phyloP scores from a whole-genome alignment of 2,113 vertebrate species.

The Mormyrus lacerda region DNA sequence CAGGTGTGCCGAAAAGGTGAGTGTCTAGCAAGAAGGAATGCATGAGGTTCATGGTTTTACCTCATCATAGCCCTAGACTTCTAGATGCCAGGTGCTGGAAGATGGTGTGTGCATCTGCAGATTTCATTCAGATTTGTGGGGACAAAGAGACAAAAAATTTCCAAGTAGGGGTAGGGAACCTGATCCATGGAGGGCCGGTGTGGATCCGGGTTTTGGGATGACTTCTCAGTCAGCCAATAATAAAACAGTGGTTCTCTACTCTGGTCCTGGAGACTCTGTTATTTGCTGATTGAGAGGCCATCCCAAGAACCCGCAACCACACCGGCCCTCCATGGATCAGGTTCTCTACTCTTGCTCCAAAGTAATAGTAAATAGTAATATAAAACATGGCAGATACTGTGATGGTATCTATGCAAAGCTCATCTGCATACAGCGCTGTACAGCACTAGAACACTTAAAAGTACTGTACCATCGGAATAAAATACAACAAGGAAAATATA shows the following conservation, averaged over 20 bases:
- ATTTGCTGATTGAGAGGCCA: too few relatives aligned
- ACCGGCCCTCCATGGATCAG: too few relatives aligned
- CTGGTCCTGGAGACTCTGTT: too few relatives aligned
- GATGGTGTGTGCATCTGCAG: neutral
- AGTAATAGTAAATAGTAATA: neutral
- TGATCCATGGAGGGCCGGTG: too few relatives aligned
- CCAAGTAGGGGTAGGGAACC: neutral
- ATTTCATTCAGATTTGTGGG: neutral
- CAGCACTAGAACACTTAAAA: too few relatives aligned
- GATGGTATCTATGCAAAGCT: neutral
- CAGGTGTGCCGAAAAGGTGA: constrained; percentile 33
- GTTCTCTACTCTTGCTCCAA: too few relatives aligned
- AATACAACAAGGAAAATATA: too few relatives aligned
- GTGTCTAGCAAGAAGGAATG: constrained; percentile 15
- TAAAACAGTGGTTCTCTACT: too few relatives aligned
- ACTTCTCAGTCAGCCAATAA: too few relatives aligned
- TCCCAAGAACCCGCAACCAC: too few relatives aligned
- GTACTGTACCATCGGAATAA: too few relatives aligned
- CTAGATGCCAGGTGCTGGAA: neutral
- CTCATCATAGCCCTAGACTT: neutral
- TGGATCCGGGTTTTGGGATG: too few relatives aligned
- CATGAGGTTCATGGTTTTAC: neutral
- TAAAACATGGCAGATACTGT: neutral
- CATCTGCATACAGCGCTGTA: neutral
- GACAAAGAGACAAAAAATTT: neutral